Conservation (phyloP, 2,113 vertebrate species). For the Pristiophorus japonicus region DNA sequence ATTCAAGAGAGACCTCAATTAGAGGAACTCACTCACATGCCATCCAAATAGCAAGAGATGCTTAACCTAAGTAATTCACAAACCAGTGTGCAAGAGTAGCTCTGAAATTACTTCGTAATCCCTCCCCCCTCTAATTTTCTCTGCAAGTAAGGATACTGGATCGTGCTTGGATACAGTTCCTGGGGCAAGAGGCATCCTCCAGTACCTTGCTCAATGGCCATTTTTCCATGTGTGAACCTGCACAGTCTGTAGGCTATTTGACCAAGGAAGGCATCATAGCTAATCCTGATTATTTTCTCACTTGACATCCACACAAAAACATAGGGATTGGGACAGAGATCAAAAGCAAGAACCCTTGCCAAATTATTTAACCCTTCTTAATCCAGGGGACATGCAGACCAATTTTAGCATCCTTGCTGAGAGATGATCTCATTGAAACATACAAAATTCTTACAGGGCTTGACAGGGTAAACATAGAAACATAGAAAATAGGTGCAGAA, state of each 20-base stretch:
- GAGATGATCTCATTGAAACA: too few species aligned
- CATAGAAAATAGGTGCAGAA: too few species aligned
- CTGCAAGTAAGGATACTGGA: background rate
- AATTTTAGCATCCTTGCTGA: background rate
- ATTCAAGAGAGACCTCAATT: background rate
- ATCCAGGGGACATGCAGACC: background rate
- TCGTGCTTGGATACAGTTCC: background rate
- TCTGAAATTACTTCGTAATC: background rate
- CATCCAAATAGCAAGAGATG: background rate
- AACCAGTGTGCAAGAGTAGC: background rate
- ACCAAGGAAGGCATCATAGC: background rate
- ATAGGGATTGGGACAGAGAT: background rate
- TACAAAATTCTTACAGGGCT: too few species aligned
- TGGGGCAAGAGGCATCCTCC: background rate
- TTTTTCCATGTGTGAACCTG: background rate
- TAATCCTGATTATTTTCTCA: background rate
- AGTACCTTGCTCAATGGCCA: background rate
- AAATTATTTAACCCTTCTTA: background rate
- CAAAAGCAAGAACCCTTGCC: background rate
- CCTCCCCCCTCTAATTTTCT: background rate
- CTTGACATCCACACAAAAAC: background rate
- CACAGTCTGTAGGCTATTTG: background rate
- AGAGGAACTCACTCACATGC: background rate
- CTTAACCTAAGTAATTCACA: background rate
- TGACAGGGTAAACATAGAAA: too few species aligned